These are phyloP conservation scores for Sesamia nonagrioides DNA, from an alignment of 1,140 invertebrate species.

Conservation along the genomic window DNA sequence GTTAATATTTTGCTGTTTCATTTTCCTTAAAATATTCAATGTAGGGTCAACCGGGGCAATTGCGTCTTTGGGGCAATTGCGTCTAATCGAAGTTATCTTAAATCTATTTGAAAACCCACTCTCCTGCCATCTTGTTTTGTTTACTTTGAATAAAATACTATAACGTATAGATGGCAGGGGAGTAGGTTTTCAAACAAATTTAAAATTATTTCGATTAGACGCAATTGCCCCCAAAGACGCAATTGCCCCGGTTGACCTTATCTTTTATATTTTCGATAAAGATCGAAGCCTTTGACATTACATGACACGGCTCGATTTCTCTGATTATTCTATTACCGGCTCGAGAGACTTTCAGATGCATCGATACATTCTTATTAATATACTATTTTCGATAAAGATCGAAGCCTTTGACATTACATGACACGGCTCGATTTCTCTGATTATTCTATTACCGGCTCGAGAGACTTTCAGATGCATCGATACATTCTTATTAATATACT, in stretches of 20 bases:
- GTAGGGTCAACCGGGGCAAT: no score
- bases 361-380: conserved; percentile 16
- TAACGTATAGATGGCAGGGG: no score
- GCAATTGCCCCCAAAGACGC: no score
- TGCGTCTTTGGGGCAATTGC: no score
- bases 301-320: conserved; percentile 21
- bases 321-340: conserved; percentile 8
- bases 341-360: background rate
- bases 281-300: conserved; percentile 18
- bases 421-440: conserved; percentile 22
- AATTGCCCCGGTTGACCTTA: no score
- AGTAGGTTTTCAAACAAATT: no score
- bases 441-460: conserved; percentile 4
- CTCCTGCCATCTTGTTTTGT: no score
- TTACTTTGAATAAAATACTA: no score
- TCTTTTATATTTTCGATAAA: conserved; percentile 23
- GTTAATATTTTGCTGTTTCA: conserved; percentile 17
- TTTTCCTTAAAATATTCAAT: conserved; percentile 19
- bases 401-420: conserved; percentile 11
- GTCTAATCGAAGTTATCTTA: no score
- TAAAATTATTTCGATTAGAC: no score
- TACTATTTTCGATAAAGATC: conserved; percentile 22
- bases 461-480: background rate
- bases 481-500: conserved; percentile 7
- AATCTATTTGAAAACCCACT: no score